Evolutionary conservation across 2,797 vertebrate species (phyloP).

Genomic region (Anisognathus igniventris): DNA sequence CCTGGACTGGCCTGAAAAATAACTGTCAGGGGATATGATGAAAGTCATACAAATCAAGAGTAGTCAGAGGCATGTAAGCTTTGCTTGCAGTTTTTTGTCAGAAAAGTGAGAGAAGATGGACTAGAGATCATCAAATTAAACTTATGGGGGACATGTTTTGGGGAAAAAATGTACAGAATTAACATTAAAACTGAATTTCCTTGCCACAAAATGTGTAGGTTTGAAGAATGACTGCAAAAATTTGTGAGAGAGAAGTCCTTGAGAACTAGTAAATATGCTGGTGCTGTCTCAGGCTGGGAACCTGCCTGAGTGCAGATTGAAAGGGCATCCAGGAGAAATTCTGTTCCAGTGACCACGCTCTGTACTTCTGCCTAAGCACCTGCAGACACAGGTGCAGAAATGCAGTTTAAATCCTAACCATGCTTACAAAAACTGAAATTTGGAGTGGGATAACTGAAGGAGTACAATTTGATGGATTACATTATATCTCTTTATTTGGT

Average conservation of each 20-base stretch:
- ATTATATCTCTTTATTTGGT: not conserved
- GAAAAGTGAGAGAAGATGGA: not conserved
- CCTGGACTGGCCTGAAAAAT: not conserved
- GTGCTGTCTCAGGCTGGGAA: not conserved
- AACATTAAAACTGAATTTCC: not conserved
- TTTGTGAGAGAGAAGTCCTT: not conserved
- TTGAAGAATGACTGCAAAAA: not conserved
- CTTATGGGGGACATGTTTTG: not conserved
- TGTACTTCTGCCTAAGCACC: not conserved
- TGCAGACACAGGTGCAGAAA: not conserved
- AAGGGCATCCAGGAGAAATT: not conserved
- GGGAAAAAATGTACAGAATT: accelerated
- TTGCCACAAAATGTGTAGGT: not conserved
- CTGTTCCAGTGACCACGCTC: not conserved
- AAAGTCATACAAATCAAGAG: not conserved
- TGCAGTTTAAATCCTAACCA: not conserved
- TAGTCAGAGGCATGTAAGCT: accelerated
- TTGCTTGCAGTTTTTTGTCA: not conserved
- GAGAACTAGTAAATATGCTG: not conserved
- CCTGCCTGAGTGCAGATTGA: not conserved
- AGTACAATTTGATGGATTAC: not conserved
- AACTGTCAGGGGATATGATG: not conserved
- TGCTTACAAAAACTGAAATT: not conserved
- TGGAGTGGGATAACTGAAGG: accelerated
- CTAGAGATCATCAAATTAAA: not conserved